Conservation (phyloP, 2,888 invertebrate species). For the Proisotoma minuta region DNA sequence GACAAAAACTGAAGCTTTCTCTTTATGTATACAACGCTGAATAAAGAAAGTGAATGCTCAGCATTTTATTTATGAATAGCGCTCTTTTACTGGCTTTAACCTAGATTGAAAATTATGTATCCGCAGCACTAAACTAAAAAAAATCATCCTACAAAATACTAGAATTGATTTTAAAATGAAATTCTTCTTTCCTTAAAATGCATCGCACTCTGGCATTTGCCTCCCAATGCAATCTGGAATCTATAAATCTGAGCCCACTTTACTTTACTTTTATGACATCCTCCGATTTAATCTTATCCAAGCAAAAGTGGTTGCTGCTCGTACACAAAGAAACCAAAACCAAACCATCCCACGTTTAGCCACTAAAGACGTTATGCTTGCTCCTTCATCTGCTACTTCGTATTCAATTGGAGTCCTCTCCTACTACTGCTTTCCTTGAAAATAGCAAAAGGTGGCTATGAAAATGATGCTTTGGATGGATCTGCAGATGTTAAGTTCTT, state of each 20-base stretch:
- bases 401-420: conserved; percentile 27
- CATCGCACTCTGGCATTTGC: conserved; percentile 9
- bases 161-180: too few species aligned
- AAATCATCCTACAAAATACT: too few species aligned
- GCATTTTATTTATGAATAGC: too few species aligned
- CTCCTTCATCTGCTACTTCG: conserved; percentile 16
- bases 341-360: conserved; percentile 14
- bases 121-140: too few species aligned
- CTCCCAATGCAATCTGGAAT: conserved; percentile 19
- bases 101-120: too few species aligned
- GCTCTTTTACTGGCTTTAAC: too few species aligned
- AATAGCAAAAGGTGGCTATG: background rate
- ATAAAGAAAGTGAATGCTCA: too few species aligned
- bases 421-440: background rate
- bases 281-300: conserved; percentile 4
- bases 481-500: background rate
- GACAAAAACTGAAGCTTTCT: too few species aligned
- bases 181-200: too few species aligned
- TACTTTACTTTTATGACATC: conserved; percentile 2
- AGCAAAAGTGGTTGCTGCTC: background rate
- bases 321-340: background rate
- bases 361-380: conserved; percentile 18
- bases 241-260: conserved; percentile 16
- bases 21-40: too few species aligned
- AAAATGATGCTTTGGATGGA: background rate